Evolutionary conservation across 2,113 vertebrate species (phyloP), one percentile per base, ranked within the genome.

Genomic region (Setophaga petechia): DNA sequence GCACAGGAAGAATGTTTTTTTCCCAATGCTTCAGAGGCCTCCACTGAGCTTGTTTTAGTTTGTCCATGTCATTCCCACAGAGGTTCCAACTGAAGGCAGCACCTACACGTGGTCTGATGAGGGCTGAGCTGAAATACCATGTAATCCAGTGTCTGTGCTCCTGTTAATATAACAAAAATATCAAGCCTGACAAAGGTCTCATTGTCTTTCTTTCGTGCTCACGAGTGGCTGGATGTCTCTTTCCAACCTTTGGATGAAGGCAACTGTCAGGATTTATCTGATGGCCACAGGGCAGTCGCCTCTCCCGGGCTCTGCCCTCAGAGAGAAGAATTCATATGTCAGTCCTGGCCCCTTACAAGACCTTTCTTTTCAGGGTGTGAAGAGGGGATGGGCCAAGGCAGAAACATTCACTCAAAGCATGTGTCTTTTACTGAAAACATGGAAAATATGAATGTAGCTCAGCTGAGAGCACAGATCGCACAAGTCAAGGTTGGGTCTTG

Each of bases 51-150:
- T 12, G 1, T 28, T 84, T 10, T n/a, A 20, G 3, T 44, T 5
- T 44, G 37, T 12, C 18, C 27, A 4, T 9, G 6, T n/a, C 59
- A 73, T 49, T 69, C 24, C 22, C 7, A 23, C 0, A 1, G 11
- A 35, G 5, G 13, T 12, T 12, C 12, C 27, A 35, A 17, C 3
- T 41, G 49, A 17, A 73, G 37, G 15, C 17, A 80, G 22, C 16
- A 58, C 6, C 46, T 43, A 23, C 3, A 0, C 0, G 0, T 2
- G 4, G 4, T 85, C 37, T 43, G 44, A 55, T 0, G 1, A 61
- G 52, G 3, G 17, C 12, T 80, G 67, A 66, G 52, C 37, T 67
- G 55, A 92, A n/a, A 37, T 27, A 19, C 13, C 5, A 0, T 0
- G 1, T 16, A 21, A 57, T 39, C 14, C 59, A 18, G 8, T 37